A percentile compares a stretch with the other conserved stretches of the same genome.
These are phyloP conservation scores for Saiga tatarica DNA, from an alignment of 2,113 vertebrate genomes.

Conservation along the genomic window DNA sequence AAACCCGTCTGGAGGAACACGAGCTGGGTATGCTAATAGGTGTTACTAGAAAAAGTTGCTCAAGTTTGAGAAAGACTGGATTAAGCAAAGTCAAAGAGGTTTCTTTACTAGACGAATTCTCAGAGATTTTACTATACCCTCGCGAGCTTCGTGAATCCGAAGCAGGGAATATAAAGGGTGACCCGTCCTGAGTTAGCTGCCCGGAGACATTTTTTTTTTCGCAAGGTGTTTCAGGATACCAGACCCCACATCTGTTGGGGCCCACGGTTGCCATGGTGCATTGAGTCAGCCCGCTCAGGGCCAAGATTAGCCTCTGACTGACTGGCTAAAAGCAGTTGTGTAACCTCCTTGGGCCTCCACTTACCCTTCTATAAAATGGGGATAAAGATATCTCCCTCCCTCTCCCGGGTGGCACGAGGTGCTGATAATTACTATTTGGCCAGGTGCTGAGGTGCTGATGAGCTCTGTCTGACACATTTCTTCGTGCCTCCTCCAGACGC, in stretches of 20 bases:
- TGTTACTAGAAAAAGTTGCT: background rate
- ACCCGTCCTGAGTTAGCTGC: background rate
- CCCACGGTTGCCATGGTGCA: background rate
- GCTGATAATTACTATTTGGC: conserved; percentile 69
- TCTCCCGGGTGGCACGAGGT: conserved; percentile 67
- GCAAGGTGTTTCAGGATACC: background rate
- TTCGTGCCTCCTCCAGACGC: conserved; percentile 15
- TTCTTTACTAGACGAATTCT: background rate
- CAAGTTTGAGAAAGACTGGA: background rate
- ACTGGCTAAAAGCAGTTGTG: conserved; percentile 54
- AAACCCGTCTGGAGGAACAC: background rate
- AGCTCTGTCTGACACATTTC: conserved; percentile 69
- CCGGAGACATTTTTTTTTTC: background rate
- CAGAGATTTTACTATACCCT: background rate
- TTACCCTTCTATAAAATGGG: conserved; percentile 75
- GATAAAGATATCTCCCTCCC: conserved; percentile 61
- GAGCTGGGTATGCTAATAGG: background rate
- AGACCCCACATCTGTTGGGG: no score
- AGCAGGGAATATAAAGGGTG: background rate
- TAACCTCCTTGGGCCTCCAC: conserved; percentile 68
- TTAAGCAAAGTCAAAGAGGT: background rate
- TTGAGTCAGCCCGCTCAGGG: conserved; percentile 67
- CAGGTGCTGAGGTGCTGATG: conserved; percentile 53
- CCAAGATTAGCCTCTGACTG: conserved; percentile 58
- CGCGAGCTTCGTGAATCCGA: background rate